Conservation (phyloP, 1,140 invertebrate species). For the Drosophila jambulina region DNA sequence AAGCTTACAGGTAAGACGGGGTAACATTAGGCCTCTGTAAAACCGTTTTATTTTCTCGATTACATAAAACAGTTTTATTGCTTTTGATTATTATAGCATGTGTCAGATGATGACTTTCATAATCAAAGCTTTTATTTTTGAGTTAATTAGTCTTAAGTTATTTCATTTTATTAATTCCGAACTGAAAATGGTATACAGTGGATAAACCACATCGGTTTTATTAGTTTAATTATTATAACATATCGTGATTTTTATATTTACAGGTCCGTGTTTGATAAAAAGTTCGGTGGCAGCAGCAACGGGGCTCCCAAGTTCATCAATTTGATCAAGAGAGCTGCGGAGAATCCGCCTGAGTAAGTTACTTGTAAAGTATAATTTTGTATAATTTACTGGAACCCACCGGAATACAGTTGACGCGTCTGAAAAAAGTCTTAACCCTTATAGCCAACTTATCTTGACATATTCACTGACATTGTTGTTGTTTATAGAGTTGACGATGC, state of each 20-base stretch:
- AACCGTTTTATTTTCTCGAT: not conserved
- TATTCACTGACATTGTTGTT: conserved; percentile 9
- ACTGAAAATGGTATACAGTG: too few relatives aligned
- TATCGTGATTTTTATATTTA: not conserved
- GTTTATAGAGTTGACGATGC: conserved; percentile 68
- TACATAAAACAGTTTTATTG: not conserved
- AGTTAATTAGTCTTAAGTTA: too few relatives aligned
- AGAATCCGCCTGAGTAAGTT: conserved; percentile 82
- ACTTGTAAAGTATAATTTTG: conserved; percentile 82
- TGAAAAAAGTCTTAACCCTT: conserved; percentile 11
- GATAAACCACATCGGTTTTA: too few relatives aligned
- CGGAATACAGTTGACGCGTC: conserved; percentile 16
- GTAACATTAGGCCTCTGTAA: not conserved
- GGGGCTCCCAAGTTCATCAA: conserved; percentile 68
- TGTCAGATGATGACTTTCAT: too few relatives aligned
- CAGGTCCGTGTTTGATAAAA: conserved; percentile 76
- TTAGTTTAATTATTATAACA: too few relatives aligned
- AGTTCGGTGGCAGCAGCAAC: conserved; percentile 55
- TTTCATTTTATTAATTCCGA: too few relatives aligned
- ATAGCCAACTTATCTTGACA: not conserved
- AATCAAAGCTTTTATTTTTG: too few relatives aligned
- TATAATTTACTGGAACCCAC: conserved; percentile 41
- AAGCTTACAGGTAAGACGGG: conserved; percentile 60
- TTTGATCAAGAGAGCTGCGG: conserved; percentile 70
- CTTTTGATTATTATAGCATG: not conserved